Percentiles rank a stretch among this genome's conserved stretches.
Evolutionary conservation across 2,888 invertebrate species (phyloP).

Genomic region (Dasypolia templi): DNA sequence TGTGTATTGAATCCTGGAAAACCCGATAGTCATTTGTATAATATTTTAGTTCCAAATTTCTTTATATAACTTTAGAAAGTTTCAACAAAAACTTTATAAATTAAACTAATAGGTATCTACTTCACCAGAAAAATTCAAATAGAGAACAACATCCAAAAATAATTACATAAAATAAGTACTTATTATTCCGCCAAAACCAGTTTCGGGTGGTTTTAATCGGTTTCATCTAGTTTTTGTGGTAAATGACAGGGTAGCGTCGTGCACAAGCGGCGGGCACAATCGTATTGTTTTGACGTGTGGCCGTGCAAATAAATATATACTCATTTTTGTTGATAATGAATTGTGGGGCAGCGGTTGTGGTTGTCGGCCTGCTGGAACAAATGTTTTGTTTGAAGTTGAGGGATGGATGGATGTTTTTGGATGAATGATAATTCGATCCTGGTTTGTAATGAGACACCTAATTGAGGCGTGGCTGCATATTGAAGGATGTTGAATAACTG

Average conservation of each 20-base stretch:
- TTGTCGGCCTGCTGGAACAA: constrained; percentile 27
- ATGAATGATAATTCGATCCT: neutral
- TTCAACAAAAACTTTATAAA: neutral
- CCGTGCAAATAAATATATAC: constrained; percentile 85
- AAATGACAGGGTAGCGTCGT: constrained; percentile 76
- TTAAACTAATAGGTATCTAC: no score
- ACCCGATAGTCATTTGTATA: neutral
- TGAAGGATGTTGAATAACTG: neutral
- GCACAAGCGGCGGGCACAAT: constrained; percentile 63
- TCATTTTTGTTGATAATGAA: constrained; percentile 90
- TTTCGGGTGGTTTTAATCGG: constrained; percentile 74
- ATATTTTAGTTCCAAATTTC: neutral
- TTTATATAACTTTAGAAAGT: neutral
- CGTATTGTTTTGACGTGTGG: constrained; percentile 83
- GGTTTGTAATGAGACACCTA: neutral
- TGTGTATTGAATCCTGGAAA: no score
- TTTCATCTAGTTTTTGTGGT: constrained; percentile 89
- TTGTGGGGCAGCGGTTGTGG: constrained; percentile 68
- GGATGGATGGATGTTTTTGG: constrained; percentile 8
- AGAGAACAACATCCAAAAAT: constrained; percentile 25
- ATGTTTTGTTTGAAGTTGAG: constrained; percentile 28
- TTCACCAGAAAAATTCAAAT: neutral
- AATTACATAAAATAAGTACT: constrained; percentile 49
- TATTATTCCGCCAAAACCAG: constrained; percentile 58
- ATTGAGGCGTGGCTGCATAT: neutral